Evolutionary conservation across 2,888 invertebrate species (phyloP).

Genomic region (Mayetiola destructor): DNA sequence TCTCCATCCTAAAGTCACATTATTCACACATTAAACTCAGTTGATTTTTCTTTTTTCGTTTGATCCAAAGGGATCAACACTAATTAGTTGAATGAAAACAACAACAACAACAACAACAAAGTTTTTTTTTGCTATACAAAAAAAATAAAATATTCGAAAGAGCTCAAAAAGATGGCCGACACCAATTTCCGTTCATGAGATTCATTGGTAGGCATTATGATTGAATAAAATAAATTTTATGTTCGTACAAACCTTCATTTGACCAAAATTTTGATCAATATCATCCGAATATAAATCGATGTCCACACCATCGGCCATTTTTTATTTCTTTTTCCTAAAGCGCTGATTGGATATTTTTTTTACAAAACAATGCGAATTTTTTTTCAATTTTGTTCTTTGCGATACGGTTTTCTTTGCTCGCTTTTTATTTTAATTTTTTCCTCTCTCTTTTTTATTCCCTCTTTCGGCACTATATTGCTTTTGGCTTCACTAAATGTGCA

Average conservation of each 20-base stretch:
- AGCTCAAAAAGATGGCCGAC: too few species aligned
- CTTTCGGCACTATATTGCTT: too few species aligned
- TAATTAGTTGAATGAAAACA: background rate
- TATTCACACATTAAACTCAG: background rate
- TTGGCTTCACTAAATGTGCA: too few species aligned
- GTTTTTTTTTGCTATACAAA: background rate
- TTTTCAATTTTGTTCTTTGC: background rate
- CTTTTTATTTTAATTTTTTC: background rate
- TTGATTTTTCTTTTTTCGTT: background rate
- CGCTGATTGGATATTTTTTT: background rate
- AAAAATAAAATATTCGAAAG: background rate
- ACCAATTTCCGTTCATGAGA: background rate
- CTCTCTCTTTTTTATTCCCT: background rate
- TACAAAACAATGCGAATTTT: background rate
- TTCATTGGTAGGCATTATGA: background rate
- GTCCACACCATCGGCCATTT: conserved; percentile 90
- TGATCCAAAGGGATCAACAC: background rate
- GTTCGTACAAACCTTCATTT: conserved; percentile 17
- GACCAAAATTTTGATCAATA: conserved; percentile 83
- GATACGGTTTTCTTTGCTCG: background rate
- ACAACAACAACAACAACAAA: too few species aligned
- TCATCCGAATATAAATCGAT: conserved; percentile 95
- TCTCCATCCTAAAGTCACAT: conserved; percentile 27
- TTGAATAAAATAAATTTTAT: background rate
- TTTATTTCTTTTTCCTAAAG: conserved; percentile 25